Conservation (phyloP, 2,113 vertebrate species). For the Helogale parvula region DNA sequence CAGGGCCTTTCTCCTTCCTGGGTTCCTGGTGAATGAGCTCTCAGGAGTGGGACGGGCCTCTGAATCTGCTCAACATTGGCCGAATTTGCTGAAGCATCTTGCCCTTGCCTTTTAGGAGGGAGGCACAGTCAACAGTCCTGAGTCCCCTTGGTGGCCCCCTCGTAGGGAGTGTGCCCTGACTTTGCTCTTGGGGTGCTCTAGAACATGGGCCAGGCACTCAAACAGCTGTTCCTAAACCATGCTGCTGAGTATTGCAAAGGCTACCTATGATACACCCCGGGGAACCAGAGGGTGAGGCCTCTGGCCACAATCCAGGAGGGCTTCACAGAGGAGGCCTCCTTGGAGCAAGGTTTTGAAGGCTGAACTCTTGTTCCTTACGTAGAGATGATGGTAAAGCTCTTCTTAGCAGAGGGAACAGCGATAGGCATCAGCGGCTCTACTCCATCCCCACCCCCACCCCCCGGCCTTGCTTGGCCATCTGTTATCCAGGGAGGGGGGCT, state of each 20-base stretch:
- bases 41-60: not conserved
- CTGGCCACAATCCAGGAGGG: not conserved
- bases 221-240: not conserved
- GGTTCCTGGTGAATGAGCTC: not conserved
- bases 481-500: not conserved
- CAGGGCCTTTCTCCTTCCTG: not conserved
- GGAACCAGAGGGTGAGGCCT: not conserved
- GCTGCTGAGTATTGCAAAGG: not conserved
- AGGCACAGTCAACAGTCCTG: not conserved
- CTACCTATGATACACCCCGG: not conserved
- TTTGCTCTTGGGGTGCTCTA: not conserved
- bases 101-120: not conserved
- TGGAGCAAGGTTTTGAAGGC: not conserved
- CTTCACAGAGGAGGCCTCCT: not conserved
- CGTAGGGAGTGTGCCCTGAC: not conserved
- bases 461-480: not conserved
- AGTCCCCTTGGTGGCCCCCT: not conserved
- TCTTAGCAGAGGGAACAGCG: not conserved
- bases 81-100: not conserved
- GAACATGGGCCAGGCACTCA: not conserved
- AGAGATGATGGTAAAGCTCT: not conserved
- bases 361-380: not conserved
- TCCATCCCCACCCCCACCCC: too few relatives aligned
- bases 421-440: not conserved
- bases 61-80: not conserved